Base-by-base conservation (phyloP, 2,888 invertebrate species). In the Tachina lurida region DNA sequence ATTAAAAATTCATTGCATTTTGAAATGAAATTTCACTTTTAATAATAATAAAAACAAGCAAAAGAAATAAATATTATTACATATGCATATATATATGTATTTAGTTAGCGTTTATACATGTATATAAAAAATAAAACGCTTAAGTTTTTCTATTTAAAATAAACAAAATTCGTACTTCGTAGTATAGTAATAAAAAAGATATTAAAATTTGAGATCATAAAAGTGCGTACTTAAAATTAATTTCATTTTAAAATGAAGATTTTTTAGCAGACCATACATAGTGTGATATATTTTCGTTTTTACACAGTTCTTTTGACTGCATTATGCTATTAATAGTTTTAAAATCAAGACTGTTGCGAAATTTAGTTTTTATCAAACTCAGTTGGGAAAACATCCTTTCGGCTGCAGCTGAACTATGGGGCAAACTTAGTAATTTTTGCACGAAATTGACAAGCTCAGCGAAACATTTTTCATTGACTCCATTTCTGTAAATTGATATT, bases 321-420 rank as follows among this genome's bases (percentile, higher is more conserved):
- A 56, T 10, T 31, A 31, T 31, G 31, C 31, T 31, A 31, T 31
- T 31, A 31, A 31, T 19, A 58, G 58, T 58, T 58, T 58, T 58
- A 19, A 58, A 58, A 12, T 22, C 62, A 62, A 62, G 62, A 12
- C n/a, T 15, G 39, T 62, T 62, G 9, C 47, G 17, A 47, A 47
- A 45, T 65, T 65, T 19, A 7, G 45, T 47, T 65, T 65, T 47
- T 65, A 65, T 65, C 10, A 65, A 45, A 67, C 10, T 67, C 13
- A 67, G 47, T 13, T 49, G 49, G 10, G 67, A 49, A 67, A 22
- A 49, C 10, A 39, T 41, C 41, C 68, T 68, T 31, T 31, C 31
- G 31, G 31, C 4, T 31, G 3, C 31, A 31, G 31, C 31, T 31
- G 31, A 31, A 31, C 39, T 68, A 22, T 22, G 54, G 5, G 52